Percentiles rank a stretch among this genome's conserved stretches.
Conservation (phyloP, 2,113 vertebrate genomes). For the Pionites leucogaster region DNA sequence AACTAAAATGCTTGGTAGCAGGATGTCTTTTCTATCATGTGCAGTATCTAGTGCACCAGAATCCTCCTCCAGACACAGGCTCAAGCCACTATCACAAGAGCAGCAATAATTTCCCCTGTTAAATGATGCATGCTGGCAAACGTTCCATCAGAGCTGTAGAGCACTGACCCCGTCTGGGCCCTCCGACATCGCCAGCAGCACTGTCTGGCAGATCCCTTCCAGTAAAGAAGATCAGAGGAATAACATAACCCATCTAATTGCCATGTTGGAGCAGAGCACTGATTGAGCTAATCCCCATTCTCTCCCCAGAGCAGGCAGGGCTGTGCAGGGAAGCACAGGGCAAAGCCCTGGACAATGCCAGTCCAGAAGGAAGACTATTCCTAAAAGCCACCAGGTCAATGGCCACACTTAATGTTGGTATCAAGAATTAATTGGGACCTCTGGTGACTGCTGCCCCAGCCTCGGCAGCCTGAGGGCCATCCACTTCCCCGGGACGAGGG, state of each 20-base stretch:
- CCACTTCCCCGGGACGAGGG: neutral
- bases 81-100: rapidly evolving
- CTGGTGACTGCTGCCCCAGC: neutral
- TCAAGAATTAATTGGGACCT: neutral
- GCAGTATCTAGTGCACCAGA: neutral
- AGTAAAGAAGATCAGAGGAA: neutral
- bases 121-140: neutral
- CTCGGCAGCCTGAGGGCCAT: neutral
- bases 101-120: neutral
- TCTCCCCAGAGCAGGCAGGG: rapidly evolving
- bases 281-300: neutral
- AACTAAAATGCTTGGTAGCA: neutral
- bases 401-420: neutral
- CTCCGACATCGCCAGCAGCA: neutral
- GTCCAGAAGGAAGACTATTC: neutral
- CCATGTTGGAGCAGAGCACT: neutral
- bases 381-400: neutral
- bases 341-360: neutral
- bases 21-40: neutral
- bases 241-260: neutral
- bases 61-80: neutral
- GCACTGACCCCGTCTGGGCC: rapidly evolving
- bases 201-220: neutral
- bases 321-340: neutral
- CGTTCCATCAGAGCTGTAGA: neutral